A percentile compares a stretch with the other conserved stretches of the same genome.
phyloP scores from a whole-genome alignment of 37 sponge, comb jelly and placozoan species.

The Aplysina aerophoba region DNA sequence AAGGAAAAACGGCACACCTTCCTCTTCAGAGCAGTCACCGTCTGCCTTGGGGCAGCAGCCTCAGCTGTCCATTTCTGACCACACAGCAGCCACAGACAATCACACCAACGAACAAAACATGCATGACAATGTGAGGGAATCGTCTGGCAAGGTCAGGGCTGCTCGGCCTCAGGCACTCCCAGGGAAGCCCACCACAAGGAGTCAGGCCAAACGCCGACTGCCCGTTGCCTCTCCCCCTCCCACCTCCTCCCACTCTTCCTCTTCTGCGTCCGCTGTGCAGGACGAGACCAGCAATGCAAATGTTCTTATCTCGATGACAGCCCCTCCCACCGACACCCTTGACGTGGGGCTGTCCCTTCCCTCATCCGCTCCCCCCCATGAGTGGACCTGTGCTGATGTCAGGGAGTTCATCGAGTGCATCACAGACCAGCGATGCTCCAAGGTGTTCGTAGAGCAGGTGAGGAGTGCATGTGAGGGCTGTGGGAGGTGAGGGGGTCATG shows the following conservation, averaged over 20 bases:
- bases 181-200: too few relatives aligned
- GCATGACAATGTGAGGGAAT: too few relatives aligned
- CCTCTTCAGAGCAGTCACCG: too few relatives aligned
- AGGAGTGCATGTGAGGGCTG: conserved; percentile 18
- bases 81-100: too few relatives aligned
- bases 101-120: too few relatives aligned
- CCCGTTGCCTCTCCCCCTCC: neutral
- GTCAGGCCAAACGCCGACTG: too few relatives aligned
- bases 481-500: too few relatives aligned
- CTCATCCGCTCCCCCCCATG: conserved; percentile 18
- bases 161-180: too few relatives aligned
- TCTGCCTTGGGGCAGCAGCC: too few relatives aligned
- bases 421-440: conserved; percentile 25
- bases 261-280: conserved; percentile 42
- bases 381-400: conserved; percentile 65
- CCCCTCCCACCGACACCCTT: neutral
- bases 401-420: conserved; percentile 42
- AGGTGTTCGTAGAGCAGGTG: conserved; percentile 62
- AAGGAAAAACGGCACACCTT: too few relatives aligned
- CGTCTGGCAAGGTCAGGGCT: too few relatives aligned
- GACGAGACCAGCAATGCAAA: conserved; percentile 32
- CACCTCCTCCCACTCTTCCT: neutral
- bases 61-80: too few relatives aligned
- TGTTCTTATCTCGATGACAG: neutral
- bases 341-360: neutral